Evolutionary conservation across 2,113 vertebrate genomes (phyloP), one percentile per base, ranked within the genome.

Genomic region (Microtus ochrogaster): DNA sequence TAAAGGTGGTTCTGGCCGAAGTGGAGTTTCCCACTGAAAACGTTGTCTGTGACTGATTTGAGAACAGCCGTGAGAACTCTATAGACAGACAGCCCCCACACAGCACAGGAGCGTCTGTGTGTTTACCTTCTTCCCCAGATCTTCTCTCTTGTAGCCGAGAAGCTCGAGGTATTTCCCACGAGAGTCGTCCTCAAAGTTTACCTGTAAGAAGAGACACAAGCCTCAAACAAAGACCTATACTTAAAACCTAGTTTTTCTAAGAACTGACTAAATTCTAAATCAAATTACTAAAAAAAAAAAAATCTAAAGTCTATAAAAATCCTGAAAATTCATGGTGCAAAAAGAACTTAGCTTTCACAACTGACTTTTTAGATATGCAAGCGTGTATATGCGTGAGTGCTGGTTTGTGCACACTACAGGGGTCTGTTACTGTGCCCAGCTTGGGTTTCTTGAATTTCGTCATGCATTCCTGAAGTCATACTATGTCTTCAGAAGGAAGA

Each of bases 111-210:
- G 2, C 68, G 7, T 19, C 68, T 72, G 36, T n/a, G 36, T n/a
- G n/a, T 66, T 98, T 98, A 99, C 99, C 99, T 99, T 99, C 84
- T 98, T 97, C 87, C 98, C 99, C 2, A 99, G 97, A 47, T 99
- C 99, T 97, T 99, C 99, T 87, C 99, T 99, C 95, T 97, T 99
- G 98, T 99, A 99, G 17, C 99, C 99, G 63, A 99, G 97, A 95
- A 99, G 99, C 33, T 99, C 99, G 66, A 99, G 98, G 96, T 99
- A 99, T 96, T 99, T 99, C 79, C 98, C 98, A 96, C 99, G 99
- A 22, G 99, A 98, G 94, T 99, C 99, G 58, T 99, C 99, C 97
- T 99, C 99, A 96, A 99, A 99, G 97, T 99, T 99, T 21, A 99
- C 99, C 99, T 99, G 97, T 41, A 26, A 96, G 97, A 97, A 90